Base-by-base conservation (phyloP, 2,888 invertebrate species). In the Meiosimyza decipiens region DNA sequence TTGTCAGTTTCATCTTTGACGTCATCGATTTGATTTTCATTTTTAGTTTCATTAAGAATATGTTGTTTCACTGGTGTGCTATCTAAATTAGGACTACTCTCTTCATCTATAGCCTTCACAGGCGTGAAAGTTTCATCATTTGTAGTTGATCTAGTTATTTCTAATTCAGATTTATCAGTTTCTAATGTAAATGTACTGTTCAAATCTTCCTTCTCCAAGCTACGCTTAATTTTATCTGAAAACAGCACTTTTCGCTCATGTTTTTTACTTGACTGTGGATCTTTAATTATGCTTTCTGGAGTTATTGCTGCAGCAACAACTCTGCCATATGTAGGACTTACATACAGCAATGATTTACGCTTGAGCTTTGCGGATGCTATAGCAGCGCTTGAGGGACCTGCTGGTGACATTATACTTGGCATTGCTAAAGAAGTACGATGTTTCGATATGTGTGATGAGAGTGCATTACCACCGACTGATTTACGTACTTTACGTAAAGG, bases 111-210 rank as follows among this genome's bases (percentile, higher is more conserved):
- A 60, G 13, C 28, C 5, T 51, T 40, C 9, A 40, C 40, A 9
- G 40, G 40, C 40, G 6, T 40, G 6, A 40, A 40, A 40, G 9
- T 9, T 4, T 1, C 40, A 40, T 40, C 40, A 6, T 40, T 40
- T 16, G 51, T 11, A 28, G 49, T 55, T 11, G 13, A 28, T 3
- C 52, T 51, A 3, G 22, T 55, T 4, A 2, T 55, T 18, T 63
- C 40, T 16, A 40, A 28, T 54, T 72, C 72, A 5, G 22, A 22
- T 71, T 59, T 66, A 18, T 75, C 72, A 11, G 72, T 75, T 67
- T 78, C 79, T 3, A 83, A 66, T 5, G 76, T 79, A 62, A 81
- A 83, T 0, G 84, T 84, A 18, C 76, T 79, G 73, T 80, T 84
- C 2, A 82, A 72, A 50, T 81, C 79, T 65, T 13, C 0, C 60